phyloP scores from a whole-genome alignment of 2,888 invertebrate species.

The Eristalinus aeneus region DNA sequence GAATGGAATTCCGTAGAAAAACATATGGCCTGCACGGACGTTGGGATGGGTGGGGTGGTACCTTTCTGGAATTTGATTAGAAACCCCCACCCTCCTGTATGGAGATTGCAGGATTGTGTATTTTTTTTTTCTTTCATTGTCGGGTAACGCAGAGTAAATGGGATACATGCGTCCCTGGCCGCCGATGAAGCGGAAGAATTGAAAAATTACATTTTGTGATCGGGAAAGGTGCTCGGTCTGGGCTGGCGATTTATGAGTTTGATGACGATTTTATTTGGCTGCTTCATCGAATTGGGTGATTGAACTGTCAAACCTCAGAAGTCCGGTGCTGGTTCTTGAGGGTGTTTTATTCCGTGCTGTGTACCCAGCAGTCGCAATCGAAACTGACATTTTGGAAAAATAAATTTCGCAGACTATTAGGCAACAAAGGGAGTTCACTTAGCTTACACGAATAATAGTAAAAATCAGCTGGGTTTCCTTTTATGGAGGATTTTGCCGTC shows the following conservation, averaged over 20 bases:
- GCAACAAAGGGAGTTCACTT: no score
- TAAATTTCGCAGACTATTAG: no score
- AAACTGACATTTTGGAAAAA: no score
- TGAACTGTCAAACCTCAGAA: no score
- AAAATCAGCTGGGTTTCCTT: no score
- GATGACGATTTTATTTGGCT: background rate
- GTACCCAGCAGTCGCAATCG: no score
- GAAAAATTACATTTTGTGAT: background rate
- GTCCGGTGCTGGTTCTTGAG: no score
- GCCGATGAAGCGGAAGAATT: background rate
- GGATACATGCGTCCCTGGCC: background rate
- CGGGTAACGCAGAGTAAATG: background rate
- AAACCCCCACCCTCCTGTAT: background rate
- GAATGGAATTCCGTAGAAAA: constrained; percentile 6
- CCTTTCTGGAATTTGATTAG: background rate
- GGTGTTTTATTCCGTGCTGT: no score
- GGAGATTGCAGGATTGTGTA: background rate
- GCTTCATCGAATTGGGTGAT: no score
- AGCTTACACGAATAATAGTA: no score
- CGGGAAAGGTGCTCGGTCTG: background rate
- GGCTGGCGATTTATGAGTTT: background rate
- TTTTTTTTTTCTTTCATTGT: background rate
- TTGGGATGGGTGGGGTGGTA: background rate
- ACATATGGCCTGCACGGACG: background rate
- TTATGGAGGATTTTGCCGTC: no score